Evolutionary conservation across 2,888 invertebrate genomes (phyloP).

Genomic region (Euphydryas editha): DNA sequence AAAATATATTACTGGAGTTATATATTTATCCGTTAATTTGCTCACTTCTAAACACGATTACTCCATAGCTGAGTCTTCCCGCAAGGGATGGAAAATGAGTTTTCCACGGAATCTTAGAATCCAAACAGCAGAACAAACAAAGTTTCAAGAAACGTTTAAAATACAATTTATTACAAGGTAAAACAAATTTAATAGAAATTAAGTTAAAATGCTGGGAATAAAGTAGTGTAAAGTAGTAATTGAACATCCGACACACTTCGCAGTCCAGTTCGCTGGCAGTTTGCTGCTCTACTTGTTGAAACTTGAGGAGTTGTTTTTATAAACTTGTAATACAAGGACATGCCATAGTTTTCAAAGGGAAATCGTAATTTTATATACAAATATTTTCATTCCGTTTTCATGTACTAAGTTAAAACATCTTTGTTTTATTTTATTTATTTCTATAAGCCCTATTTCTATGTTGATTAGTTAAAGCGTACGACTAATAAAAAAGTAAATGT

Average conservation of each 20-base stretch:
- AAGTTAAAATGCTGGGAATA: constrained; percentile 3
- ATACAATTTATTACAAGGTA: neutral
- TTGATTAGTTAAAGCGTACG: too few relatives aligned
- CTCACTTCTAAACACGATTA: too few relatives aligned
- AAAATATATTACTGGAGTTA: too few relatives aligned
- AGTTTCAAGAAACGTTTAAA: neutral
- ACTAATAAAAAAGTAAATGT: too few relatives aligned
- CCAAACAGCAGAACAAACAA: neutral
- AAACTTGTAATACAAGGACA: neutral
- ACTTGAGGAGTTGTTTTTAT: constrained; percentile 11
- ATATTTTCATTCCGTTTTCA: neutral
- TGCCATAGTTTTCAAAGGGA: neutral
- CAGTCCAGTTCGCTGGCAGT: constrained; percentile 8
- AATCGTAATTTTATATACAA: neutral
- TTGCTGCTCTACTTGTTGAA: constrained; percentile 17
- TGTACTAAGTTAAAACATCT: too few relatives aligned
- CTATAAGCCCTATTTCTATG: too few relatives aligned
- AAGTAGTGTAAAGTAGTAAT: constrained; percentile 13
- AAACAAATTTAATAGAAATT: neutral
- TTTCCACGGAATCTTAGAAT: neutral
- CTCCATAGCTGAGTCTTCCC: too few relatives aligned
- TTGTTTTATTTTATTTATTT: too few relatives aligned
- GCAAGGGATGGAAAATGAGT: neutral
- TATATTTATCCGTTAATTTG: too few relatives aligned
- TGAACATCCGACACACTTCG: constrained; percentile 13